Percentiles rank a stretch among this genome's conserved stretches.
phyloP scores from a whole-genome alignment of 2,888 invertebrate species.

The Andrena bicolor region DNA sequence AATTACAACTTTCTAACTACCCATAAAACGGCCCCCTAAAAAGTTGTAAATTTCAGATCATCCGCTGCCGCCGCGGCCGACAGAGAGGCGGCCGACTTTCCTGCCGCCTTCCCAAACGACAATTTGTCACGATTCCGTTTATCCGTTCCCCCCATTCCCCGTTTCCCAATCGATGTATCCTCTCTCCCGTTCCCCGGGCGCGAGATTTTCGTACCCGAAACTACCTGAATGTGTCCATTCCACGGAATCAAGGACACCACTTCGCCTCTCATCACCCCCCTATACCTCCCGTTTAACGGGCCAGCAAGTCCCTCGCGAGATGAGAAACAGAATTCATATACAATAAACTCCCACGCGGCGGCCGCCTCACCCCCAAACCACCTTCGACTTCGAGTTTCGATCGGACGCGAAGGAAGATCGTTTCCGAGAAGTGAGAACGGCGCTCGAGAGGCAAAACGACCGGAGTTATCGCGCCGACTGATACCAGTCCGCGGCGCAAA shows the following conservation, averaged over 20 bases:
- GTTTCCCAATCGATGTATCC: not conserved
- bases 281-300: no score
- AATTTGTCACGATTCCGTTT: slow-evolving; percentile 53
- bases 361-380: no score
- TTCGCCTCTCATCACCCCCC: no score
- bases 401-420: not conserved
- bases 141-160: not conserved
- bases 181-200: no score
- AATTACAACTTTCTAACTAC: slow-evolving; percentile 46
- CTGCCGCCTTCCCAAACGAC: slow-evolving; percentile 29
- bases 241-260: no score
- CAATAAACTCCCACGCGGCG: no score
- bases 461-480: slow-evolving; percentile 16
- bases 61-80: not conserved
- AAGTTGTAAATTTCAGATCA: slow-evolving; percentile 47
- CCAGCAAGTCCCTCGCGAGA: no score
- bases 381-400: not conserved
- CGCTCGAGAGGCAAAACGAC: slow-evolving; percentile 11
- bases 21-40: slow-evolving; percentile 41
- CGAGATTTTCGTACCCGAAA: not conserved
- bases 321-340: no score
- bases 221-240: slow-evolving; percentile 2
- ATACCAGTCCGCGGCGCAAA: slow-evolving; percentile 1
- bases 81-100: slow-evolving; percentile 10
- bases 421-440: not conserved